Evolutionary conservation across 2,888 invertebrate species (phyloP), one percentile per base, ranked within the genome.

Genomic region (Polylopha cassiicola): DNA sequence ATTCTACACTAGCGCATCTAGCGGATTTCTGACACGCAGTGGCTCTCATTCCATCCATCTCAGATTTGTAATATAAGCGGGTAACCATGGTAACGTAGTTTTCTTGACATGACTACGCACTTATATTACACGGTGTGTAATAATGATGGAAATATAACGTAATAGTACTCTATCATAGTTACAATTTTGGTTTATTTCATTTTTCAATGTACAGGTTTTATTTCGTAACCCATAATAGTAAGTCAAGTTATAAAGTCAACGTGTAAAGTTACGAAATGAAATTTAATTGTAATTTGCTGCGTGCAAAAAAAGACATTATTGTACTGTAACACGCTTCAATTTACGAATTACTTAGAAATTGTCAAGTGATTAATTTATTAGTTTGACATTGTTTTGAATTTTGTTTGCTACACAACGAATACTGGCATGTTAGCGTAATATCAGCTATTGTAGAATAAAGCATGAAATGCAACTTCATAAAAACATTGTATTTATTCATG

Each of bases 381-480:
- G 30, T 17, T 9, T 13, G 6, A 13, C 21, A 21, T 41, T 20
- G 28, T 39, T 41, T 29, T 15, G 10, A 33, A n/a, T 33, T 39
- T 30, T 8, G 2, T 36, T 41, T 36, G 28, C 34, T 29, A 27
- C 20, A 13, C 6, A 15, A 20, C 33, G 7, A 20, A 14, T 11
- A 16, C 22, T 10, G 13, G 29, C 22, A 28, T 24, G 30, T 41
- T 41, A 26, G 41, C 41, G 36, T 41, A 36, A 30, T 15, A 26
- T 2, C 21, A 9, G 4, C 33, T 16, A 27, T 28, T 23, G 9
- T 30, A 16, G 13, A 22, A 16, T 13, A 9, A 20, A 39, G 41
- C 41, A 41, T 41, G 41, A 21, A 15, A 24, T 15, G 18, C 2
- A 3, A 37, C n/a, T n/a, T n/a, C n/a, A 10, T 5, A 8, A 9